Conservation (phyloP, 92 coral and sea anemone species). For the Phymanthus crucifer region DNA sequence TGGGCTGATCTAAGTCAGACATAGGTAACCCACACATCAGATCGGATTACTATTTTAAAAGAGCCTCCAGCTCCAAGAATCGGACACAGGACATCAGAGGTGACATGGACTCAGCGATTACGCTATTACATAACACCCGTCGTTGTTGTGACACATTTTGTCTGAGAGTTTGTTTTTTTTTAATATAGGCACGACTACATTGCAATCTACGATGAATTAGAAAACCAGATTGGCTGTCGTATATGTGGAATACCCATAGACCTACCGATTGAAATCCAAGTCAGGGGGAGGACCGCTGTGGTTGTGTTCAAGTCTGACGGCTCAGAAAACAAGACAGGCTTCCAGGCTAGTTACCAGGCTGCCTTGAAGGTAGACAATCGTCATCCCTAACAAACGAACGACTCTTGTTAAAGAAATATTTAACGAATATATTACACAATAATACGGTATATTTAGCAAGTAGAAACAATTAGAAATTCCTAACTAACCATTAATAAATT, state of each 20-base stretch:
- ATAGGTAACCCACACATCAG: no score
- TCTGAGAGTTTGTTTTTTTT: no score
- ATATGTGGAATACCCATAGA: slow-evolving; percentile 13
- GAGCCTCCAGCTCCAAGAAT: no score
- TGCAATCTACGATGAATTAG: slow-evolving; percentile 37
- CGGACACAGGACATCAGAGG: no score
- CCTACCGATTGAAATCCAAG: slow-evolving; percentile 2
- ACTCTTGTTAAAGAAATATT: no score
- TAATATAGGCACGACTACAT: slow-evolving; percentile 24
- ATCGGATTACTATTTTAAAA: no score
- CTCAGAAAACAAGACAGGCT: slow-evolving; percentile 37
- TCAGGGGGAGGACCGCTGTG: slow-evolving; percentile 27
- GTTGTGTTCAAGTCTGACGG: slow-evolving; percentile 28
- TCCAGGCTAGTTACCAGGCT: slow-evolving; percentile 18
- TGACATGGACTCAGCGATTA: no score
- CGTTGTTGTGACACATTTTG: background rate
- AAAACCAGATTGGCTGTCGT: slow-evolving; percentile 40
- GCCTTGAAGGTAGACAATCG: background rate
- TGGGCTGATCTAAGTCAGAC: no score
- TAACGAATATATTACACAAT: no score
- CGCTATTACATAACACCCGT: background rate
- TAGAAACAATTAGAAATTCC: no score
- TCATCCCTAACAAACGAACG: background rate
- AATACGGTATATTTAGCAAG: no score
- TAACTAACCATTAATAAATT: no score